Conservation (phyloP, 2,113 vertebrate genomes). For the Prionailurus bengalensis region DNA sequence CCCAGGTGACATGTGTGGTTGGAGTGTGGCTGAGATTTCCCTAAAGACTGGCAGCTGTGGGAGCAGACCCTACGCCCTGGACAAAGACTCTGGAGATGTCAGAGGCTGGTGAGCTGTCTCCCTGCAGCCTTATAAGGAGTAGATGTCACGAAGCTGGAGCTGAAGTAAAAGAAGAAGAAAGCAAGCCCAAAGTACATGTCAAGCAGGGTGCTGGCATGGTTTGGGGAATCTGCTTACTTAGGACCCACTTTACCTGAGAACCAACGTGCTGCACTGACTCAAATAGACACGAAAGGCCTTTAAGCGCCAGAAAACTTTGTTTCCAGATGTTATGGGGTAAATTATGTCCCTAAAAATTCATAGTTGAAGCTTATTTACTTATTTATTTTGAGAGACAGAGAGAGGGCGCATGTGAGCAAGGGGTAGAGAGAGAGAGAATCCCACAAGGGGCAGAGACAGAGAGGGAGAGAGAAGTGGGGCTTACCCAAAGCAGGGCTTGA, state of each 20-base stretch:
- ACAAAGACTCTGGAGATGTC: neutral
- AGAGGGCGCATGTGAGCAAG: too few species aligned
- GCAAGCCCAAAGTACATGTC: fast-evolving
- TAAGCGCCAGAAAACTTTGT: neutral
- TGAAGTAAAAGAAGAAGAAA: neutral
- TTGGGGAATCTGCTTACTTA: neutral
- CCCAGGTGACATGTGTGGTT: too few species aligned
- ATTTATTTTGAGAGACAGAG: too few species aligned
- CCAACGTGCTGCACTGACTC: neutral
- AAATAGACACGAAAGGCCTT: neutral
- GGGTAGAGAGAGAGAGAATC: too few species aligned
- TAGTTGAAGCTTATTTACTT: too few species aligned
- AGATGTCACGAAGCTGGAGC: neutral
- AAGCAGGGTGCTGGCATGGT: fast-evolving
- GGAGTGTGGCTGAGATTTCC: neutral
- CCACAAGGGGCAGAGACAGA: too few species aligned
- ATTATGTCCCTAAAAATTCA: neutral
- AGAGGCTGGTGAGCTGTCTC: neutral
- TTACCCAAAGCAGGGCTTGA: too few species aligned
- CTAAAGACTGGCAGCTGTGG: neutral
- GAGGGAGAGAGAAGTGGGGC: too few species aligned
- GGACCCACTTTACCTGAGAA: neutral
- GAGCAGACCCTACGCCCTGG: neutral
- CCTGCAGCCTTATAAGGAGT: neutral
- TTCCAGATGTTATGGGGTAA: neutral